phyloP scores from a whole-genome alignment of 2,797 vertebrate genomes.

The Geotrypetes seraphini region DNA sequence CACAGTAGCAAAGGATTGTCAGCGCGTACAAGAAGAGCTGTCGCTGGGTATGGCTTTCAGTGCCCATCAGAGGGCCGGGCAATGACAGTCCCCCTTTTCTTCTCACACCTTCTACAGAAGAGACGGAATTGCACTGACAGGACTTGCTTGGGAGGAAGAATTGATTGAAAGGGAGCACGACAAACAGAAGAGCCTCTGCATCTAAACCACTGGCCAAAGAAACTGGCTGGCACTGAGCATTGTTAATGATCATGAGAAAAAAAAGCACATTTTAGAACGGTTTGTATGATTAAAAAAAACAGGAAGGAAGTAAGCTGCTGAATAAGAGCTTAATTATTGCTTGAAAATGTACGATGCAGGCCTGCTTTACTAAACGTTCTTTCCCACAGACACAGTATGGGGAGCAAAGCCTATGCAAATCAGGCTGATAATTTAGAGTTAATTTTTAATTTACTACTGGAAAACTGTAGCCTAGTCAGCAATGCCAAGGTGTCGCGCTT shows the following conservation, averaged over 20 bases:
- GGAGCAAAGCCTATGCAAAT: too few species aligned
- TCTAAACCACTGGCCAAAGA: neutral
- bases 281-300: too few species aligned
- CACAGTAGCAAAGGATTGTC: neutral
- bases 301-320: too few species aligned
- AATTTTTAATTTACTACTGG: too few species aligned
- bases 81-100: neutral
- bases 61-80: conserved; percentile 5
- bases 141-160: neutral
- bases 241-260: neutral
- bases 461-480: too few species aligned
- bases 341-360: too few species aligned
- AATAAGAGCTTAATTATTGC: too few species aligned
- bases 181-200: neutral
- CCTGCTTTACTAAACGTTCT: too few species aligned
- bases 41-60: neutral
- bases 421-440: too few species aligned
- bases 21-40: conserved; percentile 1
- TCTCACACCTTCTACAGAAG: neutral
- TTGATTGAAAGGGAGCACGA: neutral
- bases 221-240: fast-evolving
- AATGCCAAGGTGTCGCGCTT: too few species aligned
- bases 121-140: neutral
- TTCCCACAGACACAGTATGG: too few species aligned
- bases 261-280: neutral